Evolutionary conservation across 2,113 vertebrate species (phyloP).

Genomic region (Rhegmatorhina hoffmannsi): DNA sequence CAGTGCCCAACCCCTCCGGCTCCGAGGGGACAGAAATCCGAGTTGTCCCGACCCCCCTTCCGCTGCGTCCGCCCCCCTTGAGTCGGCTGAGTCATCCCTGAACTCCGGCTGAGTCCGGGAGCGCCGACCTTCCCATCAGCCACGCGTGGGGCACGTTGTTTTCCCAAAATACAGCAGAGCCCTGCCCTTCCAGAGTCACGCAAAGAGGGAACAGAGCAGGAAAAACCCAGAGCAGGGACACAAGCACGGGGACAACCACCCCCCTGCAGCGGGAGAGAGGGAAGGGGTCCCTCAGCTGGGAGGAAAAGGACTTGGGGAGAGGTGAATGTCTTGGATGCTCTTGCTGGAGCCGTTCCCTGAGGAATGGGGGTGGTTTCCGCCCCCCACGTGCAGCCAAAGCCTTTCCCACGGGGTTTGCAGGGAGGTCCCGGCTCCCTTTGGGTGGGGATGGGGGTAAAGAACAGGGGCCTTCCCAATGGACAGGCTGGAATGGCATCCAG

Average conservation of each 20-base stretch:
- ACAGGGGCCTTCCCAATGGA: rapidly evolving
- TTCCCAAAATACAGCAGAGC: background rate
- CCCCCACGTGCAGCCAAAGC: rapidly evolving
- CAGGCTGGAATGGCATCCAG: background rate
- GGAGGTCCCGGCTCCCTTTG: background rate
- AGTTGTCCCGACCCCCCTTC: no score
- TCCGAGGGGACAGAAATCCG: rapidly evolving
- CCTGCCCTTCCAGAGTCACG: background rate
- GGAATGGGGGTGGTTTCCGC: background rate
- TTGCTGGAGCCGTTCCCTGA: rapidly evolving
- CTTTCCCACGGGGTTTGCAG: background rate
- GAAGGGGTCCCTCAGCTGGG: background rate
- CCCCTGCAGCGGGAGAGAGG: rapidly evolving
- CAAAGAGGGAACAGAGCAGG: background rate
- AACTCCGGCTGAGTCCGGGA: background rate
- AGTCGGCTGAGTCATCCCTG: background rate
- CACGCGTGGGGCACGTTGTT: rapidly evolving
- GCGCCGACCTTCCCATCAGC: background rate
- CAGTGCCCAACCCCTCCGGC: rapidly evolving
- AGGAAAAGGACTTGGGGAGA: background rate
- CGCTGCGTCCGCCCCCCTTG: background rate
- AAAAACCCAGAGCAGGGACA: rapidly evolving
- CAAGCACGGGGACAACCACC: background rate
- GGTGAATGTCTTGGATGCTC: background rate
- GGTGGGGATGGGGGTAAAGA: background rate